Percentiles rank a stretch among this genome's conserved stretches.
These are phyloP conservation scores for Agelastica alni DNA, from an alignment of 2,888 invertebrate genomes.

Conservation along the genomic window DNA sequence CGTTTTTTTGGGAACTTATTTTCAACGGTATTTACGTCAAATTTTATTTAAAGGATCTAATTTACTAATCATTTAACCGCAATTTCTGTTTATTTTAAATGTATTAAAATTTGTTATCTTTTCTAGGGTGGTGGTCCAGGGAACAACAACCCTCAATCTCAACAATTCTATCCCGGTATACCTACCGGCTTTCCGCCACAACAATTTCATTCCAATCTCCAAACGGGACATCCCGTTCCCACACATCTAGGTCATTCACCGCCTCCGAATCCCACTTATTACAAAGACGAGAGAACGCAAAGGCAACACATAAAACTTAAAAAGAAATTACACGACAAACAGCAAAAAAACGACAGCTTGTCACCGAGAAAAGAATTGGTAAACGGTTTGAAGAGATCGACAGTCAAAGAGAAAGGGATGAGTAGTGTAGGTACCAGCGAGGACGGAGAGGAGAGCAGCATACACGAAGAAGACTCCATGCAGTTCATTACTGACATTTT, in stretches of 20 bases:
- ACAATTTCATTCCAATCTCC: conserved; percentile 61
- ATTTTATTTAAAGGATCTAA: too few species aligned
- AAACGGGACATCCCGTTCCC: conserved; percentile 57
- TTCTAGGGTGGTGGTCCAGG: conserved; percentile 64
- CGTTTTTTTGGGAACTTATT: too few species aligned
- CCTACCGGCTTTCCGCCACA: conserved; percentile 59
- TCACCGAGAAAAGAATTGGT: conserved; percentile 65
- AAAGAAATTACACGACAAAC: conserved; percentile 69
- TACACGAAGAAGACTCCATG: conserved; percentile 74
- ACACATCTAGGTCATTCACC: conserved; percentile 72
- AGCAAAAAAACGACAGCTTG: conserved; percentile 45
- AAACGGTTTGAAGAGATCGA: conserved; percentile 58
- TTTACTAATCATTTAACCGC: background rate
- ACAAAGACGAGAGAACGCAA: conserved; percentile 79
- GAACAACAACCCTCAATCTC: conserved; percentile 73
- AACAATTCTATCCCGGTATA: conserved; percentile 61
- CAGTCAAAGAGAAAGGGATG: conserved; percentile 59
- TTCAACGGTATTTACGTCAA: too few species aligned
- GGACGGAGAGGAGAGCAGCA: conserved; percentile 77
- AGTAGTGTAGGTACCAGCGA: conserved; percentile 73
- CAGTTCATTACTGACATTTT: conserved; percentile 72
- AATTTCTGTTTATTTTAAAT: background rate
- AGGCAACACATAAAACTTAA: conserved; percentile 77
- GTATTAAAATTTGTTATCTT: background rate
- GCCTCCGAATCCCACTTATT: conserved; percentile 65